phyloP scores from a whole-genome alignment of 2,113 vertebrate genomes.

The Isurus oxyrinchus region DNA sequence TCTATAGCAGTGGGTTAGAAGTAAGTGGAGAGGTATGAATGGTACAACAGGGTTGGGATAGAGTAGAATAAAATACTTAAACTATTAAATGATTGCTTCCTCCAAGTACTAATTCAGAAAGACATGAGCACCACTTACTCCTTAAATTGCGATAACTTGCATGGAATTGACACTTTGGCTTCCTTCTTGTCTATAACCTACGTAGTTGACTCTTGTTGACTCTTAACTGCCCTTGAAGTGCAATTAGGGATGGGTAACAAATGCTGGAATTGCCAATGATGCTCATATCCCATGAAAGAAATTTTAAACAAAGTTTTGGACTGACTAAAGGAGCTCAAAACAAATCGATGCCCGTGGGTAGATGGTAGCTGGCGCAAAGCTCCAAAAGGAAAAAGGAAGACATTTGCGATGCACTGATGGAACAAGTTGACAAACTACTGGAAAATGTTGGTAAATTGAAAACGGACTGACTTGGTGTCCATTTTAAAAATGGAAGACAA shows the following conservation, averaged over 20 bases:
- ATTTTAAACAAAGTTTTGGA: neutral
- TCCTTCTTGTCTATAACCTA: too few relatives aligned
- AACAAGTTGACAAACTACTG: too few relatives aligned
- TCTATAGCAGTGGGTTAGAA: neutral
- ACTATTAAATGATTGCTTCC: neutral
- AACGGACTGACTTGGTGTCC: neutral
- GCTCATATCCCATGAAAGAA: too few relatives aligned
- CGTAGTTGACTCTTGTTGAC: too few relatives aligned
- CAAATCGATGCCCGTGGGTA: neutral
- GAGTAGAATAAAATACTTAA: neutral
- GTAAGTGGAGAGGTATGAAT: neutral
- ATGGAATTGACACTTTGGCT: neutral
- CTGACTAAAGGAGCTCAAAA: neutral
- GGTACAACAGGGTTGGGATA: too few relatives aligned
- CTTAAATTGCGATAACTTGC: neutral
- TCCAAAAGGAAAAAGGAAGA: neutral
- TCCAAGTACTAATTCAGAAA: neutral
- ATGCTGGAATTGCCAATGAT: too few relatives aligned
- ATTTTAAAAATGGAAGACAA: neutral
- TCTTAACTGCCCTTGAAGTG: too few relatives aligned
- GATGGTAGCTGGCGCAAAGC: neutral
- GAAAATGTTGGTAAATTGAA: too few relatives aligned
- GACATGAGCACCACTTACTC: neutral
- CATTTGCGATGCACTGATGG: neutral
- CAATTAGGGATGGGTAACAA: too few relatives aligned